A percentile compares a stretch with the other conserved stretches of the same genome.
Evolutionary conservation across 2,113 vertebrate species (phyloP).

Genomic region (Cariama cristata): DNA sequence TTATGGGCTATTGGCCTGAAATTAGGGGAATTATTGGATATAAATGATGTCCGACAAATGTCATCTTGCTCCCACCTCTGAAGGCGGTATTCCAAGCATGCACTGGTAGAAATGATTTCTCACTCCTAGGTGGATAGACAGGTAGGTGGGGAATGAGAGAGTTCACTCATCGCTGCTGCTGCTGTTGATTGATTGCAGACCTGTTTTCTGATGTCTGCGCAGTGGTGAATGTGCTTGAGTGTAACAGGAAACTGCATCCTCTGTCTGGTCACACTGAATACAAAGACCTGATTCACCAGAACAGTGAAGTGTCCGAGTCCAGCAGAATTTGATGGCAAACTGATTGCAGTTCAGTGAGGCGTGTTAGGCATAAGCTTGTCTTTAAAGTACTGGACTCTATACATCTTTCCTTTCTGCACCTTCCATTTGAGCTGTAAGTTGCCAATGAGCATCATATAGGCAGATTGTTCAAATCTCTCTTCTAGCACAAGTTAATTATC

Average conservation of each 20-base stretch:
- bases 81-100: background rate
- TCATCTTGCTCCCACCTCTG: background rate
- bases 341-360: background rate
- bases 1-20: background rate
- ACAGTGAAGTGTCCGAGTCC: background rate
- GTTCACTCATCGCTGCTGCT: rapidly evolving
- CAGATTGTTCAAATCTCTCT: background rate
- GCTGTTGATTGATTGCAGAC: background rate
- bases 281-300: background rate
- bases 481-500: background rate
- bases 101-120: background rate
- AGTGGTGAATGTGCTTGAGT: background rate
- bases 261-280: background rate
- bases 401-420: background rate
- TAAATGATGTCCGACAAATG: background rate
- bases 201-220: background rate
- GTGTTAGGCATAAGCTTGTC: background rate
- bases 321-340: background rate
- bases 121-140: background rate
- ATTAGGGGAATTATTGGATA: background rate
- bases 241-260: background rate
- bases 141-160: background rate
- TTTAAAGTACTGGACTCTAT: background rate
- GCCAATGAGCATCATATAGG: background rate
- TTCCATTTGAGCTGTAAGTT: background rate